Percentiles rank a stretch among this genome's conserved stretches.
These are phyloP conservation scores for Drosophila pseudotakahashii DNA, from an alignment of 2,888 invertebrate genomes.

Conservation along the genomic window DNA sequence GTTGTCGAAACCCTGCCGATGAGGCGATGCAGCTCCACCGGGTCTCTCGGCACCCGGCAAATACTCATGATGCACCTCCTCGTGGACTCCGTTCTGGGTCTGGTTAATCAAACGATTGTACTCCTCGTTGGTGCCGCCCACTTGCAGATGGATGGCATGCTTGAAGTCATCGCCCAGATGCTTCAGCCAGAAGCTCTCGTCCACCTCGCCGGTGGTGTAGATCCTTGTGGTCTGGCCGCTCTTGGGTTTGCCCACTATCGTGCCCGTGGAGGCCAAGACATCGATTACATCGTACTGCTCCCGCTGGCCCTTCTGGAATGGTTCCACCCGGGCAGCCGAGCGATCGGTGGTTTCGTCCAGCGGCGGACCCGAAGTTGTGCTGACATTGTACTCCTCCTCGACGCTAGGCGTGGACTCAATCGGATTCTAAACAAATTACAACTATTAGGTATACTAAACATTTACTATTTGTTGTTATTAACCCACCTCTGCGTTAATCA, in stretches of 20 bases:
- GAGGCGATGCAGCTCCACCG: not conserved
- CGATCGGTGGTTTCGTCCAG: slow-evolving; percentile 24
- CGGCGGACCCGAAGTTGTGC: slow-evolving; percentile 15
- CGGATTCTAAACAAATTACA: not conserved
- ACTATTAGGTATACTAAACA: too few species aligned
- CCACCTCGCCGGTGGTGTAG: slow-evolving; percentile 72
- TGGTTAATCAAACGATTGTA: slow-evolving; percentile 66
- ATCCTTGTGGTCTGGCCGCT: slow-evolving; percentile 75
- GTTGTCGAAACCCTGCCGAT: slow-evolving; percentile 34
- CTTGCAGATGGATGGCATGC: slow-evolving; percentile 78
- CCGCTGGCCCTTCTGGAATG: not conserved
- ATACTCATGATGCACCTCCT: slow-evolving; percentile 69
- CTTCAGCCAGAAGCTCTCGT: slow-evolving; percentile 79
- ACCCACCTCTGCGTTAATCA: slow-evolving; percentile 15
- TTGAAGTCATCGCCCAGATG: slow-evolving; percentile 81
- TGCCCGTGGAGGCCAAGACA: slow-evolving; percentile 58
- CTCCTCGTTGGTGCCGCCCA: slow-evolving; percentile 67
- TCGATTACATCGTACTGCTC: slow-evolving; percentile 68
- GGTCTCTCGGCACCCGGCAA: slow-evolving; percentile 64
- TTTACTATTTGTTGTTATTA: not conserved
- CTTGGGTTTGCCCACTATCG: slow-evolving; percentile 42
- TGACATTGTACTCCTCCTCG: slow-evolving; percentile 7
- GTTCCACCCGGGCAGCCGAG: slow-evolving; percentile 10
- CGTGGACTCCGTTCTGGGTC: slow-evolving; percentile 59
- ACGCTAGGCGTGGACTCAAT: slow-evolving; percentile 24